Conservation (phyloP, 2,113 vertebrate genomes). For the Oplegnathus fasciatus region DNA sequence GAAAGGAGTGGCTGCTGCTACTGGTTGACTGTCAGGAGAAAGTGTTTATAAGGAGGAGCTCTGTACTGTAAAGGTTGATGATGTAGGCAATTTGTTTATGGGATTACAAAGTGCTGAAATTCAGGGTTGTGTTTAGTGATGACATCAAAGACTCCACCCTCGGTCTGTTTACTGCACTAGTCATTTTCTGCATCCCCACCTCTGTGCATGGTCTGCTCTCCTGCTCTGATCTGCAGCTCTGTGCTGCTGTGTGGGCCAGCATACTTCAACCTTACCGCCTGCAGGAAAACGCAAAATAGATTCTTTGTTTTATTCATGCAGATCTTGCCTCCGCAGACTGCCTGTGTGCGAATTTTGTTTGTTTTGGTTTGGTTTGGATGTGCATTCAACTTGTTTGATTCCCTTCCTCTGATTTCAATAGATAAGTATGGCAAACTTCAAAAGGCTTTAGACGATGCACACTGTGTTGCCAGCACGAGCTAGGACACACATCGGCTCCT, state of each 20-base stretch:
- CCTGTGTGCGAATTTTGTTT: conserved; percentile 42
- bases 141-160: conserved; percentile 36
- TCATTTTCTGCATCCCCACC: conserved; percentile 22
- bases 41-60: conserved; percentile 4
- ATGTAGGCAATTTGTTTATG: conserved; percentile 26
- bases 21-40: background rate
- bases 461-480: conserved; percentile 22
- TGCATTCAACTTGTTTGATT: conserved; percentile 47
- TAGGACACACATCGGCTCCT: conserved; percentile 26
- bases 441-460: conserved; percentile 48
- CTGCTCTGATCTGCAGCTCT: conserved; percentile 9
- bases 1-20: background rate
- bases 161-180: background rate
- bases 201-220: conserved; percentile 24
- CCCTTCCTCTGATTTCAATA: conserved; percentile 46
- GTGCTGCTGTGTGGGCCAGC: conserved; percentile 17
- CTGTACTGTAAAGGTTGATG: conserved; percentile 18
- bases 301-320: conserved; percentile 55
- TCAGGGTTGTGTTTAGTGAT: conserved; percentile 12
- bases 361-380: conserved; percentile 36
- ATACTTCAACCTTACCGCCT: conserved; percentile 21
- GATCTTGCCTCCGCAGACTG: conserved; percentile 39
- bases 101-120: conserved; percentile 24
- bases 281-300: conserved; percentile 44
- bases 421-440: conserved; percentile 50